A percentile compares a stretch with the other conserved stretches of the same genome.
phyloP scores from a whole-genome alignment of 2,888 invertebrate genomes.

The Athalia rosae region DNA sequence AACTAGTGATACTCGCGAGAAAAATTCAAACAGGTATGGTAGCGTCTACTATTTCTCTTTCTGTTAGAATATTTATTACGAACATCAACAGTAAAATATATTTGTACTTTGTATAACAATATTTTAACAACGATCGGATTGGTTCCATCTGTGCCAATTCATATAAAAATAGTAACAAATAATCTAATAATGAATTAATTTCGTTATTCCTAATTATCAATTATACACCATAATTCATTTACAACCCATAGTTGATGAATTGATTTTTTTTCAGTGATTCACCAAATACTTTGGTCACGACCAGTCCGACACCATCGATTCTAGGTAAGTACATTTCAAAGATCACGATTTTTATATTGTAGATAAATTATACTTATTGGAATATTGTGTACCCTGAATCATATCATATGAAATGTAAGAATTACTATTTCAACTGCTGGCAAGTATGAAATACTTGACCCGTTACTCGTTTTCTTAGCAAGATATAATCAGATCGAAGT shows the following conservation, averaged over 20 bases:
- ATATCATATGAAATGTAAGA: no score
- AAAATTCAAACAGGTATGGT: no score
- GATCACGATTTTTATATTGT: neutral
- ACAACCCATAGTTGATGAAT: slow-evolving; percentile 5
- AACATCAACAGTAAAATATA: slow-evolving; percentile 10
- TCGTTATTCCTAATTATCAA: neutral
- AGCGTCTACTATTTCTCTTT: no score
- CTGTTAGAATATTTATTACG: neutral
- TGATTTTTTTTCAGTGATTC: neutral
- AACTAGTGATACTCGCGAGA: no score
- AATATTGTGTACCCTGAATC: neutral
- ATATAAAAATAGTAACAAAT: slow-evolving; percentile 13
- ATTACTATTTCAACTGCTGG: no score
- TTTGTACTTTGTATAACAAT: neutral
- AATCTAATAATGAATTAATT: neutral
- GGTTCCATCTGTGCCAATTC: neutral
- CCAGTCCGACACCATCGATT: neutral
- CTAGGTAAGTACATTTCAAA: neutral
- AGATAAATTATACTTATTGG: neutral
- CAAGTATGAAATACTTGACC: no score
- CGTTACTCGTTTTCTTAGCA: no score
- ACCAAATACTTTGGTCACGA: neutral
- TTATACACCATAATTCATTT: neutral
- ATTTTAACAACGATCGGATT: slow-evolving; percentile 6
- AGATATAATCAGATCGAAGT: no score